These are phyloP conservation scores for Taeniopygia guttata DNA, from an alignment of 2,797 vertebrate species.

Conservation along the genomic window DNA sequence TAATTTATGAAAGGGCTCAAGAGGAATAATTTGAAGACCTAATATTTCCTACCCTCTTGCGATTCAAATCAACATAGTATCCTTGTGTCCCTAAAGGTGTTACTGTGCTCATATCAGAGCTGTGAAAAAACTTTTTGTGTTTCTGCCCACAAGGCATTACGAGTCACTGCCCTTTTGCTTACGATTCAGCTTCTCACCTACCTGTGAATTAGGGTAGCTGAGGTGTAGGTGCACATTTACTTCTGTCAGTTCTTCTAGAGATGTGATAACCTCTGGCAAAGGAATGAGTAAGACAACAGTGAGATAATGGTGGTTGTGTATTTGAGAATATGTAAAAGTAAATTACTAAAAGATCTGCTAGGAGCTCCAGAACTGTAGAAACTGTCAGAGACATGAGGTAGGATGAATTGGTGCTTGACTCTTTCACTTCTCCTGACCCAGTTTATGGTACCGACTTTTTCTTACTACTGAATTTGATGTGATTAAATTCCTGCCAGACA, in stretches of 20 bases:
- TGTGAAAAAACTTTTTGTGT: neutral
- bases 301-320: fast-evolving
- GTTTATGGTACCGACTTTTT: neutral
- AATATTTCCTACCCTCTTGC: neutral
- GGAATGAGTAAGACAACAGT: neutral
- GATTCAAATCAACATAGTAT: neutral
- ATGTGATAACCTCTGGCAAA: neutral
- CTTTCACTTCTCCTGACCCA: neutral
- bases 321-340: neutral
- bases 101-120: neutral
- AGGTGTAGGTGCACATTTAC: neutral
- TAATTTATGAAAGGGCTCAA: neutral
- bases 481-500: neutral
- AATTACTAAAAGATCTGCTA: neutral
- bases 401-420: neutral
- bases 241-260: neutral
- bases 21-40: neutral
- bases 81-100: neutral
- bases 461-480: neutral
- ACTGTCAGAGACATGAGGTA: neutral
- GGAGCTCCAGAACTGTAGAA: neutral
- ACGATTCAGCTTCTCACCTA: neutral
- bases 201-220: neutral
- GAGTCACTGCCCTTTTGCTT: neutral
- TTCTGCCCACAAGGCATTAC: neutral